A percentile compares a stretch with the other conserved stretches of the same genome.
Evolutionary conservation across 30 jellyfish, hydroid and myxozoan genomes (phyloP).

Genomic region (Hydractinia echinata): DNA sequence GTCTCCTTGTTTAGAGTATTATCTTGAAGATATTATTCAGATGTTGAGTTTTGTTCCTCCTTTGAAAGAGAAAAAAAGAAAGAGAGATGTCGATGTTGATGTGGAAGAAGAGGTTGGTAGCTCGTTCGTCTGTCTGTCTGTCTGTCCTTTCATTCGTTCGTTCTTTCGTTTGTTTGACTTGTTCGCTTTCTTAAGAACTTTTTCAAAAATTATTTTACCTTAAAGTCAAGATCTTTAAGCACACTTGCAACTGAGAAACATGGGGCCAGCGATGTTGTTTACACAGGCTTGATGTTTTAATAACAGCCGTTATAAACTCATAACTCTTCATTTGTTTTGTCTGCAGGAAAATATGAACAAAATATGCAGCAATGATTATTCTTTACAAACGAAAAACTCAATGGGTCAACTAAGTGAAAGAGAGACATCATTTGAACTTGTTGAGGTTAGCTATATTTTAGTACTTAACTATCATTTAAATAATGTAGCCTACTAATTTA

Average conservation of each 20-base stretch:
- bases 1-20: slow-evolving; percentile 40
- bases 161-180: too few relatives aligned
- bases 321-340: not conserved
- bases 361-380: slow-evolving; percentile 71
- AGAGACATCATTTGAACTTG: slow-evolving; percentile 74
- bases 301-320: too few relatives aligned
- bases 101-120: slow-evolving; percentile 70
- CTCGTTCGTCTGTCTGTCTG: too few relatives aligned
- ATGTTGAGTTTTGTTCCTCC: slow-evolving; percentile 91
- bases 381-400: slow-evolving; percentile 75
- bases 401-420: slow-evolving; percentile 89
- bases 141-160: too few relatives aligned
- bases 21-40: slow-evolving; percentile 83
- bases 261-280: not conserved
- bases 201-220: too few relatives aligned
- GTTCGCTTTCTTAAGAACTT: too few relatives aligned
- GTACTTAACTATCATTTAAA: not conserved
- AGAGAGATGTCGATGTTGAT: slow-evolving; percentile 73
- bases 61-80: slow-evolving; percentile 62
- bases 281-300: too few relatives aligned
- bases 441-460: slow-evolving; percentile 49
- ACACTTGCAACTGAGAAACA: not conserved
- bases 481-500: too few relatives aligned
- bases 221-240: not conserved
- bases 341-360: slow-evolving; percentile 71